phyloP scores from a whole-genome alignment of 2,113 vertebrate genomes.

The Pagrus major region DNA sequence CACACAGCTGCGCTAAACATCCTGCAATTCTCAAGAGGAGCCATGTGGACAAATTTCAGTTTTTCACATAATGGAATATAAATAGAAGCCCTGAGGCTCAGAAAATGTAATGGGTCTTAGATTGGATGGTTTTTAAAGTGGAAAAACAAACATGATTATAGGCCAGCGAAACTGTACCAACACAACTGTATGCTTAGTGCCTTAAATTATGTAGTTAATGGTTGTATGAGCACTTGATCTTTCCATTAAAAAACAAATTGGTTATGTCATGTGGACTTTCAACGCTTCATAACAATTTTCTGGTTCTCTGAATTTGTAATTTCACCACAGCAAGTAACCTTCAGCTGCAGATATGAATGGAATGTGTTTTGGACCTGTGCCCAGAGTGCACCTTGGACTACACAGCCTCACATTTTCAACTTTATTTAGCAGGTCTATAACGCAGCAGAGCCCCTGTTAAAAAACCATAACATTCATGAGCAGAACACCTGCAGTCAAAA shows the following conservation, averaged over 20 bases:
- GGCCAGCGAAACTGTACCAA: slow-evolving; percentile 16
- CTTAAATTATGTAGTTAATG: slow-evolving; percentile 37
- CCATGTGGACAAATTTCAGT: slow-evolving; percentile 36
- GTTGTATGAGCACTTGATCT: slow-evolving; percentile 22
- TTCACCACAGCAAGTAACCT: slow-evolving; percentile 56
- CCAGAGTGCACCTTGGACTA: slow-evolving; percentile 67
- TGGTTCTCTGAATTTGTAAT: slow-evolving; percentile 48
- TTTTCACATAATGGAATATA: slow-evolving; percentile 53
- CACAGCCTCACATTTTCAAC: slow-evolving; percentile 41
- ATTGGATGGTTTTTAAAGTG: slow-evolving; percentile 31
- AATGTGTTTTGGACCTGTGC: slow-evolving; percentile 66
- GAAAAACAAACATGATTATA: slow-evolving; percentile 22
- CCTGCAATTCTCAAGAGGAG: slow-evolving; percentile 50
- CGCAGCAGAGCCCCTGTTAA: not conserved
- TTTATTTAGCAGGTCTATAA: slow-evolving; percentile 6
- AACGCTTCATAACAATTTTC: slow-evolving; percentile 34
- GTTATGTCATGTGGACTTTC: slow-evolving; percentile 41
- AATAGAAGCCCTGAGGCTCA: slow-evolving; percentile 38
- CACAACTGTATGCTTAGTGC: slow-evolving; percentile 3
- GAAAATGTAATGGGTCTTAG: slow-evolving; percentile 19
- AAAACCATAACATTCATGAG: not conserved
- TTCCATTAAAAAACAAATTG: slow-evolving; percentile 27
- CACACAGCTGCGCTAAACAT: slow-evolving; percentile 66
- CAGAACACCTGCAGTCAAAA: slow-evolving; percentile 26
- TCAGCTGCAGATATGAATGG: slow-evolving; percentile 70